Base-by-base conservation (phyloP, 2,888 invertebrate species). In the Girardia tigrina region DNA sequence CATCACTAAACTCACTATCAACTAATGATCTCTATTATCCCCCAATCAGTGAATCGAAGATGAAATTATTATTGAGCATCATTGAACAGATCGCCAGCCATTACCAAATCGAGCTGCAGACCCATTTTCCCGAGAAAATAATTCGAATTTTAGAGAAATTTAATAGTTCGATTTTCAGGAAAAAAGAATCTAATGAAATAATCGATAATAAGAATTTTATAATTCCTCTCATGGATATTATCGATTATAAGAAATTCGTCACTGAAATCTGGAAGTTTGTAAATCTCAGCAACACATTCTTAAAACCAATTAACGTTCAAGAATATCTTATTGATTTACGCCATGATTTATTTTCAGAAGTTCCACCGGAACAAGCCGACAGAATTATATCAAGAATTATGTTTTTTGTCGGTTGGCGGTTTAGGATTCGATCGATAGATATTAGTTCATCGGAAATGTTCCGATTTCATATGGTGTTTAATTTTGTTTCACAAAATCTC, bases 391-490 rank as follows among this genome's bases (percentile, higher is more conserved):
- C 56, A 16, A 4, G 56, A 4, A 56, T 56, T 56, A 56, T 56
- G 56, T 56, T 56, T n/a, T 56, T 20, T 56, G 23, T 23, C n/a
- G 56, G 56, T 6, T 56, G 56, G 56, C n/a, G 56, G 23, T 56
- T 56, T n/a, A n/a, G 56, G 23, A 6, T 56, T 8, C 56, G 56
- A 8, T 23, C 56, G n/a, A 12, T 56, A 4, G 56, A 56, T 56
- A 16, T 56, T 23, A 56, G 56, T 16, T 56, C 56, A n/a, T 56
- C 56, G 56, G 56, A 56, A 56, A 20, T 56, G n/a, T 56, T 56
- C n/a, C 4, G n/a, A 56, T 56, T 56, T 56, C 56, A 56, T n/a
- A 12, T 56, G 56, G 56, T 56, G 56, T 56, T 56, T 23, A 56
- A 56, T 56, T 56, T 56, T 56, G 20, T 56, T 16, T 20, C 20